phyloP scores from a whole-genome alignment of 2,888 invertebrate genomes.

The Balanococcus diminutus region DNA sequence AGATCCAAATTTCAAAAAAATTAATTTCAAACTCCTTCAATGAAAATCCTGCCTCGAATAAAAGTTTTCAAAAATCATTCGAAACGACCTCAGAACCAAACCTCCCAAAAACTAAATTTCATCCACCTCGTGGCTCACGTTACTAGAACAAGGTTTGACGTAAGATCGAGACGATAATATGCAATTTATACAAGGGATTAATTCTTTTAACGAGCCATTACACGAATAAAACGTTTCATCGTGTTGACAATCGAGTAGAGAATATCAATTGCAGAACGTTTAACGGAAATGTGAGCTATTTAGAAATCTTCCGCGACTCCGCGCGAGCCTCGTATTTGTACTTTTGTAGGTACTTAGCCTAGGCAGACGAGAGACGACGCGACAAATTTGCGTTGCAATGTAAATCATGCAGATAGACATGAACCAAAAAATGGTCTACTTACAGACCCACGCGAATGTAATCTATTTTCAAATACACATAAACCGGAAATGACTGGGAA shows the following conservation, averaged over 20 bases:
- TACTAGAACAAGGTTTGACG: too few species aligned
- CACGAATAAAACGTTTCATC: slow-evolving; percentile 3
- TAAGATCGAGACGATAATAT: neutral
- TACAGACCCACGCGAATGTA: slow-evolving; percentile 20
- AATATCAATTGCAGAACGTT: slow-evolving; percentile 1
- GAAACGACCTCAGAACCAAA: too few species aligned
- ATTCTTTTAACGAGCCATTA: slow-evolving; percentile 8
- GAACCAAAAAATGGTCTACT: neutral
- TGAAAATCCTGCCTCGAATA: too few species aligned
- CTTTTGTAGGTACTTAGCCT: too few species aligned
- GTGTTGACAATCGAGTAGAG: slow-evolving; percentile 4
- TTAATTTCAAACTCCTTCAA: too few species aligned
- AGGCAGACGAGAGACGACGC: too few species aligned
- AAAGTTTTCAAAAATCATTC: too few species aligned
- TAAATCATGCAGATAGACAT: neutral
- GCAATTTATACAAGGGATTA: neutral
- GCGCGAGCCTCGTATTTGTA: too few species aligned
- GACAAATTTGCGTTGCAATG: neutral
- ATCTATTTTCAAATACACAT: slow-evolving; percentile 26
- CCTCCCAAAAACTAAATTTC: too few species aligned
- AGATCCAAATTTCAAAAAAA: too few species aligned
- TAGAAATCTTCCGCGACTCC: neutral
- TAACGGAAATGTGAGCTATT: slow-evolving; percentile 17
- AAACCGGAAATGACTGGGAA: slow-evolving; percentile 6
- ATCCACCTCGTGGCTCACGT: too few species aligned